Evolutionary conservation across 2,888 invertebrate genomes (phyloP), one percentile per base, ranked within the genome.

Genomic region (Amorpha juglandis): DNA sequence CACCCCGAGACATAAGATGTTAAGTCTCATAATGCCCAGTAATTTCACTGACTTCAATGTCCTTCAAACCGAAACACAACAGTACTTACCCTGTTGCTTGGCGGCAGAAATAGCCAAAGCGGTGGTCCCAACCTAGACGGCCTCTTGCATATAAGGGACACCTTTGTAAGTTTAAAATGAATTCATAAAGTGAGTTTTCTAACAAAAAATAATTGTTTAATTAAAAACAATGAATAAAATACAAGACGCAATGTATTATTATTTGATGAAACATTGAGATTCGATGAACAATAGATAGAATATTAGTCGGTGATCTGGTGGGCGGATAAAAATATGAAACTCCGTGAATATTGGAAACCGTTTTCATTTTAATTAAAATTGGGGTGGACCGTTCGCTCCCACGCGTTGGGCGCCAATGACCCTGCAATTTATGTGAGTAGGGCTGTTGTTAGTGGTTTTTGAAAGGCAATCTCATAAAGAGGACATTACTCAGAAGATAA

Each of bases 351-450:
- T 71, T 69, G 74, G 71, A 73, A 78, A 70, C 76, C 74, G 77
- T 81, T 73, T 75, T 72, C 70, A 78, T 76, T 82, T 81, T 83
- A 81, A 83, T 83, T 81, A 82, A 83, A 82, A 78, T 76, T 73
- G 68, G 67, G 64, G 70, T 70, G 69, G 69, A 45, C 66, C 51
- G 68, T 66, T 66, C 63, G 64, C 70, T 70, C 71, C 69, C 70
- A 70, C 69, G 67, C 63, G 64, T 65, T 64, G 35, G 55, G 35
- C 53, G 42, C 47, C 12, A 33, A 42, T 12, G 27, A 47, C 42
- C 62, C 62, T 27, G 55, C 62, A 47, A 21, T 42, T 11, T 19
- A 12, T 21, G 16, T n/a, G 35, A n/a, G 7, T 35, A 16, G 55
- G 35, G 35, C 55, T 2, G 55, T 8, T 35, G 35, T 55, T 16